These are phyloP conservation scores for Mormyrops boulengeri DNA, from an alignment of 2,797 vertebrate species.

Conservation along the genomic window DNA sequence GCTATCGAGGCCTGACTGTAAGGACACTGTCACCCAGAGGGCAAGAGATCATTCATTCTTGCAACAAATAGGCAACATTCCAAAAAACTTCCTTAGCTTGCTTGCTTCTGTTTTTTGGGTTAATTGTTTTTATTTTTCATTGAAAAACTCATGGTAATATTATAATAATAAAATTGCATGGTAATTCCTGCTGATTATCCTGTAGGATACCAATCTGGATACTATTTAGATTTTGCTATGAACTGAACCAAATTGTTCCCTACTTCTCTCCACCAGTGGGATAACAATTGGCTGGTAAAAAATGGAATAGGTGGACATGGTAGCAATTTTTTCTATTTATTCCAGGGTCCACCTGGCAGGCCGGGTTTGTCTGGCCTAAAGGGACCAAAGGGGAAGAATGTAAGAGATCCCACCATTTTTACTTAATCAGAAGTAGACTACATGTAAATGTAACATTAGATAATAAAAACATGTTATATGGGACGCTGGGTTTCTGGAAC, in stretches of 20 bases:
- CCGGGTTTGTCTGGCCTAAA: slow-evolving; percentile 45
- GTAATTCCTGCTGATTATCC: background rate
- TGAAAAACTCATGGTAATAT: background rate
- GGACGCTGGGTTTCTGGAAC: background rate
- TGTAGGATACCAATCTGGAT: background rate
- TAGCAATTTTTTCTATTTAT: slow-evolving; percentile 14
- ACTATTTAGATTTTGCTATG: background rate
- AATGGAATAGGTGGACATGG: background rate
- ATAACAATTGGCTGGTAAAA: background rate
- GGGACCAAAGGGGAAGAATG: slow-evolving; percentile 44
- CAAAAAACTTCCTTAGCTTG: background rate
- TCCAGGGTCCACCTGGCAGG: slow-evolving; percentile 56
- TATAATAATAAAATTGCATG: background rate
- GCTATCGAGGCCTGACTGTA: slow-evolving; percentile 49
- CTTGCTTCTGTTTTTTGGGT: background rate
- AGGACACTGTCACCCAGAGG: slow-evolving; percentile 29
- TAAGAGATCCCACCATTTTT: slow-evolving; percentile 35
- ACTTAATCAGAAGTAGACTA: background rate
- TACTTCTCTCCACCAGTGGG: background rate
- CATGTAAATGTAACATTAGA: background rate
- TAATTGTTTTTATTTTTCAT: background rate
- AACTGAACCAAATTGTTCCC: background rate
- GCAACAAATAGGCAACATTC: background rate
- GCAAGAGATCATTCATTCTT: background rate
- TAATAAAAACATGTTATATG: background rate